These are phyloP conservation scores for Planococcus citri DNA, from an alignment of 1,140 invertebrate genomes.

Conservation along the genomic window DNA sequence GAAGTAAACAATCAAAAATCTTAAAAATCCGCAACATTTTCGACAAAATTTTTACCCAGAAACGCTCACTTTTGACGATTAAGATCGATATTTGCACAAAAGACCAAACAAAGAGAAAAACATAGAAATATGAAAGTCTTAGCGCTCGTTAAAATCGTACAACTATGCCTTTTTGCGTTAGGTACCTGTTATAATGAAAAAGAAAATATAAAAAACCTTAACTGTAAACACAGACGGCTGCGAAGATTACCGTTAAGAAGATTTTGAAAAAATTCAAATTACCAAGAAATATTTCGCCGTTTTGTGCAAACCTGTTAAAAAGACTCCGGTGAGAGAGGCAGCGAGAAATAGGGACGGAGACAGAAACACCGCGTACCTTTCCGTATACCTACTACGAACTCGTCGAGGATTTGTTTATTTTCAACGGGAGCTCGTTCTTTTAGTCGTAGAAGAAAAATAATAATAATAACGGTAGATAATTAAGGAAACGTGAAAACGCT, in stretches of 20 bases:
- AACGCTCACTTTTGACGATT: too few relatives aligned
- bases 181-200: not conserved
- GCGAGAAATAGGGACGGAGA: too few relatives aligned
- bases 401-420: not conserved
- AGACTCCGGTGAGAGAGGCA: too few relatives aligned
- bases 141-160: too few relatives aligned
- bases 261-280: not conserved
- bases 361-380: too few relatives aligned
- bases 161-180: not conserved
- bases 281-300: not conserved
- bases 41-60: too few relatives aligned
- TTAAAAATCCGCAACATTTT: too few relatives aligned
- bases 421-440: not conserved
- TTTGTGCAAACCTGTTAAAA: not conserved
- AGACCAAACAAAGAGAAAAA: too few relatives aligned
- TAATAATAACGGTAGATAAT: not conserved
- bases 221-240: not conserved
- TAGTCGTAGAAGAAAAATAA: not conserved
- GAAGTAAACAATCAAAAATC: too few relatives aligned
- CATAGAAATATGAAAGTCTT: too few relatives aligned
- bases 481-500: constrained; percentile 6
- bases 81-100: too few relatives aligned
- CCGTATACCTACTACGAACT: not conserved
- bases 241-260: not conserved
- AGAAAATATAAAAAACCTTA: not conserved